These are phyloP conservation scores for Climacteris rufus DNA, from an alignment of 2,113 vertebrate species.

Conservation along the genomic window DNA sequence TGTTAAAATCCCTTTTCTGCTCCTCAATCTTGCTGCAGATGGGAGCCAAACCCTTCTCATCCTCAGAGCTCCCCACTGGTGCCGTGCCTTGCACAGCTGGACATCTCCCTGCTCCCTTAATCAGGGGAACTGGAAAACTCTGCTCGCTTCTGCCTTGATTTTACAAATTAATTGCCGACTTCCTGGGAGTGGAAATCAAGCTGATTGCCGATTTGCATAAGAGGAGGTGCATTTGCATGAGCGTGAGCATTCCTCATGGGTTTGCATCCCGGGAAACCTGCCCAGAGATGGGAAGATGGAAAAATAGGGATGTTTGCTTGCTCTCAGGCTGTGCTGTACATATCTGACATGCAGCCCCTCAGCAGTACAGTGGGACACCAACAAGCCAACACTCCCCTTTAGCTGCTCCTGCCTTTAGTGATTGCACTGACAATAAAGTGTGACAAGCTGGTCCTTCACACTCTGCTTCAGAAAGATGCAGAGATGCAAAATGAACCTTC, in stretches of 20 bases:
- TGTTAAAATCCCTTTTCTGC: background rate
- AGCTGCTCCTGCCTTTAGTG: background rate
- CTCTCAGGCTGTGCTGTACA: accelerated
- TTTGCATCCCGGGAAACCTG: background rate
- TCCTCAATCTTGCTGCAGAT: background rate
- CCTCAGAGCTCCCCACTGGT: background rate
- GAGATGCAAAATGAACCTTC: background rate
- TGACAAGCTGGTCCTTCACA: background rate
- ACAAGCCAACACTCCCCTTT: background rate
- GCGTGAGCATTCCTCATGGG: background rate
- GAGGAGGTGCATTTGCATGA: background rate
- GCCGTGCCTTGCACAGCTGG: background rate
- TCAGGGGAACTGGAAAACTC: background rate
- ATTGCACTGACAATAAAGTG: background rate
- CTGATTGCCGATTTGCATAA: constrained; percentile 34
- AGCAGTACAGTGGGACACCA: background rate
- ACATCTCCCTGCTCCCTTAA: background rate
- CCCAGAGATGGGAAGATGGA: background rate
- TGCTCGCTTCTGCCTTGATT: background rate
- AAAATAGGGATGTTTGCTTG: background rate
- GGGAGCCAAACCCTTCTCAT: background rate
- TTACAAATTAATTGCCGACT: background rate
- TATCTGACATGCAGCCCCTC: background rate
- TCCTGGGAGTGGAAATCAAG: constrained; percentile 32
- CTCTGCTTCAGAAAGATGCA: background rate